Evolutionary conservation across 1,140 invertebrate species (phyloP).

Genomic region (Wasmannia auropunctata): DNA sequence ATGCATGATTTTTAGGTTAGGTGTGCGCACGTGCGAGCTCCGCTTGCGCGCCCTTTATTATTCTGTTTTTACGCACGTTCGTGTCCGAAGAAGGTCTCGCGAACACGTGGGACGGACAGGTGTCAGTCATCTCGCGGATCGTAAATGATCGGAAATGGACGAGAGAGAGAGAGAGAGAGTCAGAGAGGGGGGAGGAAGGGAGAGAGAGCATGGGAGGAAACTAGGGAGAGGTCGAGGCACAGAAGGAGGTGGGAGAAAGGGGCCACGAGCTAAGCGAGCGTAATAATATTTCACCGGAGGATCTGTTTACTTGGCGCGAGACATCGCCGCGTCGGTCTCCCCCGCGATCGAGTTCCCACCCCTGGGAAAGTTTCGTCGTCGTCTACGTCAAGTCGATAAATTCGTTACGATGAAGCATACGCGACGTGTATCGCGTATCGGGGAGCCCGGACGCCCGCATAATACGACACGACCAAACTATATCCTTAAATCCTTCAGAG

Average conservation of each 20-base stretch:
- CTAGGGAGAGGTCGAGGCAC: neutral
- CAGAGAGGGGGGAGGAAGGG: neutral
- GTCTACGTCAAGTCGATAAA: constrained; percentile 10
- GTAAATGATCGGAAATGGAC: neutral
- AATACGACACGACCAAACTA: neutral
- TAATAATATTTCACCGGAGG: constrained; percentile 16
- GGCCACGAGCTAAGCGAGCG: neutral
- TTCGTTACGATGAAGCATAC: neutral
- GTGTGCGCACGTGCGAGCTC: constrained; percentile 69
- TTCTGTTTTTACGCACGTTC: constrained; percentile 56
- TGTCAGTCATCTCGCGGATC: neutral
- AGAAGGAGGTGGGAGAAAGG: neutral
- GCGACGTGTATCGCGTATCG: neutral
- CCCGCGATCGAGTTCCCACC: neutral
- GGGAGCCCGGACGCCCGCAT: neutral
- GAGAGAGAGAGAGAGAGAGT: neutral
- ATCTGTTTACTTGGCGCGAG: constrained; percentile 39
- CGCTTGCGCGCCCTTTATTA: constrained; percentile 59
- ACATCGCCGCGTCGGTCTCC: neutral
- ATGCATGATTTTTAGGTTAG: constrained; percentile 69
- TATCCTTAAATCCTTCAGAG: neutral
- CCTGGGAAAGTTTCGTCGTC: neutral
- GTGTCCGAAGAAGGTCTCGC: neutral
- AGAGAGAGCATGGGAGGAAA: neutral
- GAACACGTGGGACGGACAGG: neutral